Conservation (phyloP, 2,888 invertebrate species). For the Phortica magna region DNA sequence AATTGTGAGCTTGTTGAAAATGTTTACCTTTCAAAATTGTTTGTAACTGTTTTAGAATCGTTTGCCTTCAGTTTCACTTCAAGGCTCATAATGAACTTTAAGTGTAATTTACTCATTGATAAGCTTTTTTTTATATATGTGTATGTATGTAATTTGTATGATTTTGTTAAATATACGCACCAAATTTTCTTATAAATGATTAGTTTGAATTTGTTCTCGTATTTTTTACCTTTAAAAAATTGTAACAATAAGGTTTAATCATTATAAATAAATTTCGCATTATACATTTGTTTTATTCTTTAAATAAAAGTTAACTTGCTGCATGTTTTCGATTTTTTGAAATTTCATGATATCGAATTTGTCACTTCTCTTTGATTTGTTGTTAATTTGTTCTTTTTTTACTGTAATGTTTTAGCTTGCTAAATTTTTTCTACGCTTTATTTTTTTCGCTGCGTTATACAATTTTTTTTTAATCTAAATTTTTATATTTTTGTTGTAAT, state of each 20-base stretch:
- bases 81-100: too few species aligned
- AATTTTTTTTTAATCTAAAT: conserved; percentile 25
- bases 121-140: conserved; percentile 43
- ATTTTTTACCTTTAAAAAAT: conserved; percentile 54
- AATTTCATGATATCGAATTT: not conserved
- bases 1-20: too few species aligned
- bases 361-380: not conserved
- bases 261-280: not conserved
- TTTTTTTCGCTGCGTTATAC: not conserved
- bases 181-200: conserved; percentile 12
- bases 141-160: conserved; percentile 47
- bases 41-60: too few species aligned
- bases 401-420: not conserved
- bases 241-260: conserved; percentile 26
- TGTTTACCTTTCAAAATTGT: too few species aligned
- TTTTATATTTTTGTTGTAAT: conserved; percentile 27
- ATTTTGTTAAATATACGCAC: conserved; percentile 27
- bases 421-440: not conserved
- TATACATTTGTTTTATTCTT: not conserved
- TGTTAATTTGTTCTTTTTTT: not conserved
- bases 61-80: too few species aligned
- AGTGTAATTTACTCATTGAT: not conserved
- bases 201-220: conserved; percentile 44
- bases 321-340: too few species aligned
- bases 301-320: not conserved